phyloP scores from a whole-genome alignment of 2,113 vertebrate genomes.

The Hystrix brachyura region DNA sequence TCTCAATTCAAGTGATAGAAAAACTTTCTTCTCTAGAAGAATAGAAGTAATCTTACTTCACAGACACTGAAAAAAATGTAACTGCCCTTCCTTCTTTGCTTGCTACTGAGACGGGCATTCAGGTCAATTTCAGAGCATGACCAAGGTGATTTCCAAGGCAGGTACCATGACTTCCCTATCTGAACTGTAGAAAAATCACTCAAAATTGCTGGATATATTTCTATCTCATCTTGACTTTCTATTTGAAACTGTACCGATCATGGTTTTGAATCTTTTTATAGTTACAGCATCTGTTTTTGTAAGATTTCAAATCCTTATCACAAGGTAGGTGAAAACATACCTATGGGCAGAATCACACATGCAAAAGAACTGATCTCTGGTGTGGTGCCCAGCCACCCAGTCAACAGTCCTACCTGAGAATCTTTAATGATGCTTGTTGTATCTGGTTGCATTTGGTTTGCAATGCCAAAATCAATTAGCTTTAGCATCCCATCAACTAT shows the following conservation, averaged over 20 bases:
- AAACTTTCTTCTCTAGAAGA: constrained; percentile 43
- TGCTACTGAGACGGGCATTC: background rate
- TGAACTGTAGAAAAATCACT: constrained; percentile 36
- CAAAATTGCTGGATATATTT: constrained; percentile 17
- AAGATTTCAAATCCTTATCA: constrained; percentile 43
- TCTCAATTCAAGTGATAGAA: background rate
- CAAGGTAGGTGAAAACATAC: constrained; percentile 24
- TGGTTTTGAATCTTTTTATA: background rate
- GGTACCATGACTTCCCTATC: background rate
- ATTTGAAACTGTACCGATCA: background rate
- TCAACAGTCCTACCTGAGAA: constrained; percentile 91
- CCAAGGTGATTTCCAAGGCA: constrained; percentile 34
- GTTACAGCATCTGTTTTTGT: background rate
- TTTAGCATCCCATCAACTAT: constrained; percentile 98
- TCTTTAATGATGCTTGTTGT: constrained; percentile 98
- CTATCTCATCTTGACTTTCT: background rate
- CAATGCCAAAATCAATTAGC: constrained; percentile 98
- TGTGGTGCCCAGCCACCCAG: background rate
- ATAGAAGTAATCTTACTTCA: constrained; percentile 3
- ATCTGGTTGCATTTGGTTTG: constrained; percentile 98
- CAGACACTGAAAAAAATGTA: background rate
- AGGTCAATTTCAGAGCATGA: constrained; percentile 9
- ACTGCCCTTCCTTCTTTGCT: background rate
- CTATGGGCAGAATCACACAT: background rate
- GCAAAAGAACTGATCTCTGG: background rate